These are phyloP conservation scores for Argopecten irradians DNA, from an alignment of 1,140 invertebrate species.

Conservation along the genomic window DNA sequence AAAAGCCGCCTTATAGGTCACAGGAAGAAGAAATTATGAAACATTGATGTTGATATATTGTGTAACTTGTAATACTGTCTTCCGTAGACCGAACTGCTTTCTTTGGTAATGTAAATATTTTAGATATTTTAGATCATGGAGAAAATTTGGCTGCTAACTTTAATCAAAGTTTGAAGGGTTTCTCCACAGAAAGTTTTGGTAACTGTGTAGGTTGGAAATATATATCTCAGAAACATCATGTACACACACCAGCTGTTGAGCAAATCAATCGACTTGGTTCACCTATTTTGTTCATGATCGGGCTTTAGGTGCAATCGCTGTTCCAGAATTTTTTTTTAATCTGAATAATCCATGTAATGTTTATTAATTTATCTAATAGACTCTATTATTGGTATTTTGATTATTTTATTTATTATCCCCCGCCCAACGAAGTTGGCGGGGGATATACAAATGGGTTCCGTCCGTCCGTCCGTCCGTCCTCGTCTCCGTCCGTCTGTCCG, in stretches of 20 bases:
- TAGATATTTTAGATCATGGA: background rate
- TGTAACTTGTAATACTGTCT: background rate
- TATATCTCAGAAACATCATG: background rate
- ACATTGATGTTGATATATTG: conserved; percentile 9
- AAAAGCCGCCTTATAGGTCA: background rate
- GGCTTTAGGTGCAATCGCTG: background rate
- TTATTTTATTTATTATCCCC: too few species aligned
- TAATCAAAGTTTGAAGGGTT: background rate
- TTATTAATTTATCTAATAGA: too few species aligned
- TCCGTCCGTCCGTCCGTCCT: too few species aligned
- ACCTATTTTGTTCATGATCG: background rate
- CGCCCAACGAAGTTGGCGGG: too few species aligned
- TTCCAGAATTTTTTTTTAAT: too few species aligned
- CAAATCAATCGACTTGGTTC: background rate
- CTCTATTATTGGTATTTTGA: too few species aligned
- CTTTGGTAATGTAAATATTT: conserved; percentile 17
- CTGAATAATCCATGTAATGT: too few species aligned
- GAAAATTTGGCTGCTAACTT: background rate
- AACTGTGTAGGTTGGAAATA: background rate
- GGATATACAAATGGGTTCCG: too few species aligned
- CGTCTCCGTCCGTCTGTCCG: too few species aligned
- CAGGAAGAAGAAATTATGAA: background rate
- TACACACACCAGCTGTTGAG: background rate
- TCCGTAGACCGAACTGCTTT: background rate
- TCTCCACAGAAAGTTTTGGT: background rate